These are phyloP conservation scores for Hypsopygia costalis DNA, from an alignment of 2,888 invertebrate species.

Conservation along the genomic window DNA sequence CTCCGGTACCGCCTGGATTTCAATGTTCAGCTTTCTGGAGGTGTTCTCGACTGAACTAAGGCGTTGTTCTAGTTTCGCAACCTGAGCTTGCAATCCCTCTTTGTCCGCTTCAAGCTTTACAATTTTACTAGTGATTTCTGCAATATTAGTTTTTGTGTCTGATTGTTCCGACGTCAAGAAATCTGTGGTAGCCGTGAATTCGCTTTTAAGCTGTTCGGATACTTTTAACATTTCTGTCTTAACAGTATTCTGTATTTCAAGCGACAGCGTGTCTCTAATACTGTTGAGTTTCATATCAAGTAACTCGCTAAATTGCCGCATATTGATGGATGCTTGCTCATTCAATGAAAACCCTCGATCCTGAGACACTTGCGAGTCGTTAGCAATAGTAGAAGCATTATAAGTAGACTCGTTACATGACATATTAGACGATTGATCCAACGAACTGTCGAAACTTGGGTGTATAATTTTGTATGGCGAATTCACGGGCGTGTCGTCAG, in stretches of 20 bases:
- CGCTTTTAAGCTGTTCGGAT: background rate
- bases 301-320: conserved; percentile 4
- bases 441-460: background rate
- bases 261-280: background rate
- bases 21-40: too few species aligned
- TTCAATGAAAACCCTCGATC: background rate
- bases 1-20: too few species aligned
- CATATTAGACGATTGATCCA: background rate
- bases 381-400: background rate
- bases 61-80: too few species aligned
- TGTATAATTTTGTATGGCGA: background rate
- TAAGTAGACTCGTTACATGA: background rate
- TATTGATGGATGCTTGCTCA: background rate
- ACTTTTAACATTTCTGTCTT: background rate
- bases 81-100: too few species aligned
- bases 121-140: background rate
- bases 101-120: too few species aligned
- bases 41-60: too few species aligned
- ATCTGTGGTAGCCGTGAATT: background rate
- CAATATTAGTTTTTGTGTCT: background rate
- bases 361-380: background rate
- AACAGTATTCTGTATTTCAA: conserved; percentile 2
- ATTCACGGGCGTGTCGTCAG: conserved; percentile 3
- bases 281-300: conserved; percentile 3
- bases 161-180: background rate